Percentiles rank a stretch among this genome's conserved stretches.
phyloP scores from a whole-genome alignment of 2,888 invertebrate genomes.

The Sthenelais limicola region DNA sequence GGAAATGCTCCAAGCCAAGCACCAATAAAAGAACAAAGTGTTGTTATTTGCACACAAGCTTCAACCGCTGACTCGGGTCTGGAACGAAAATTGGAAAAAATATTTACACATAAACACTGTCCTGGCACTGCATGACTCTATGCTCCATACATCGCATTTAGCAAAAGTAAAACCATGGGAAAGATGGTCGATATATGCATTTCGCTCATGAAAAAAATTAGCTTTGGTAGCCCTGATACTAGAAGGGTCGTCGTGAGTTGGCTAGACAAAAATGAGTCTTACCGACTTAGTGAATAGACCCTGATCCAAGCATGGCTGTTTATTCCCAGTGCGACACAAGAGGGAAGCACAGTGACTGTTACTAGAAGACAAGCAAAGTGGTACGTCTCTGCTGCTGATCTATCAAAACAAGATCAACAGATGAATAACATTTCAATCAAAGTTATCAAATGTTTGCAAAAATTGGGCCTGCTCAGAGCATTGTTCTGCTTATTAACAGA shows the following conservation, averaged over 20 bases:
- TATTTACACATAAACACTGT: no score
- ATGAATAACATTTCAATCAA: no score
- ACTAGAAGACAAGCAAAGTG: slow-evolving; percentile 64
- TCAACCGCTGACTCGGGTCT: slow-evolving; percentile 34
- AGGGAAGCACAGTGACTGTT: slow-evolving; percentile 56
- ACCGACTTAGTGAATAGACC: slow-evolving; percentile 32
- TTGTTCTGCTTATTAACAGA: no score
- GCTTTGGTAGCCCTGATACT: not conserved
- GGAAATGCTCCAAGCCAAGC: slow-evolving; percentile 89
- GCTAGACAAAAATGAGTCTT: not conserved
- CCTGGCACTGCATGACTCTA: no score
- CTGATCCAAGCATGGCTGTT: slow-evolving; percentile 43
- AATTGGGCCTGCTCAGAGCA: no score
- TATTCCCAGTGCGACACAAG: slow-evolving; percentile 53
- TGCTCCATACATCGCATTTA: no score
- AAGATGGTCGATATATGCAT: no score
- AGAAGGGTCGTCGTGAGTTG: not conserved
- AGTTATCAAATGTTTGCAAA: no score
- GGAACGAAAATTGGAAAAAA: not conserved
- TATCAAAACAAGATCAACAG: slow-evolving; percentile 51
- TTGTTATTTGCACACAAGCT: slow-evolving; percentile 37
- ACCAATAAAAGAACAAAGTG: slow-evolving; percentile 76
- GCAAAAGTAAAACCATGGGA: no score
- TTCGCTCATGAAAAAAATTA: no score
- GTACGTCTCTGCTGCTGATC: slow-evolving; percentile 63